phyloP scores from a whole-genome alignment of 2,888 invertebrate species.

The Pristionchus exspectatus region DNA sequence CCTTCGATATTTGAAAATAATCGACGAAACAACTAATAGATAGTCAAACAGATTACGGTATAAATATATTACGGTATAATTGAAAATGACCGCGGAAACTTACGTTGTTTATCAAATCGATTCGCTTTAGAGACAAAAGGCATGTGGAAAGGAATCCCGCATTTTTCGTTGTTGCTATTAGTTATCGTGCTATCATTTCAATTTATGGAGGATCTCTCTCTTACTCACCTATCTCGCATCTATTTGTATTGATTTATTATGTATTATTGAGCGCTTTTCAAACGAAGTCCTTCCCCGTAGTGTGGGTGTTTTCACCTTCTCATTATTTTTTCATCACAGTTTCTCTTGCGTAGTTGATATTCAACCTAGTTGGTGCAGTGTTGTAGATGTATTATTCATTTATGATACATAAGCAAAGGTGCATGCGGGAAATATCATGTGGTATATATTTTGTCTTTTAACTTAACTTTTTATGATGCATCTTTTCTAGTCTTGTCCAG shows the following conservation, averaged over 20 bases:
- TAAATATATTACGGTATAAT: neutral
- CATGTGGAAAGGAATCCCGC: no score
- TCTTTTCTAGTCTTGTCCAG: neutral
- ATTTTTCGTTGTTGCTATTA: neutral
- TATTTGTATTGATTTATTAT: neutral
- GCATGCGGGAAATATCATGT: neutral
- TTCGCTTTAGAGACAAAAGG: neutral
- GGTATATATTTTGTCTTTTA: neutral
- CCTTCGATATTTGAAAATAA: neutral
- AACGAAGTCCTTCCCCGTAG: neutral
- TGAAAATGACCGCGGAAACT: neutral
- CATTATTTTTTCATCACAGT: neutral
- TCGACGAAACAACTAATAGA: neutral
- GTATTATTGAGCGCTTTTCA: neutral
- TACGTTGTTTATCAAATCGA: neutral
- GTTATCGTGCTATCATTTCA: neutral
- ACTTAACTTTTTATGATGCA: neutral
- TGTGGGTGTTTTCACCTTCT: constrained; percentile 13
- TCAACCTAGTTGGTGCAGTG: neutral
- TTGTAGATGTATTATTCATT: neutral
- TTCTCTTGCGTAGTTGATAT: constrained; percentile 16
- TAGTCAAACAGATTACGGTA: neutral
- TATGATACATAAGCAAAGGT: neutral
- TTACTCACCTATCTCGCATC: neutral
- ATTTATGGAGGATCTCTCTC: neutral